A percentile compares a stretch with the other conserved stretches of the same genome.
Conservation (phyloP, 2,888 invertebrate species). For the Callinectes sapidus region DNA sequence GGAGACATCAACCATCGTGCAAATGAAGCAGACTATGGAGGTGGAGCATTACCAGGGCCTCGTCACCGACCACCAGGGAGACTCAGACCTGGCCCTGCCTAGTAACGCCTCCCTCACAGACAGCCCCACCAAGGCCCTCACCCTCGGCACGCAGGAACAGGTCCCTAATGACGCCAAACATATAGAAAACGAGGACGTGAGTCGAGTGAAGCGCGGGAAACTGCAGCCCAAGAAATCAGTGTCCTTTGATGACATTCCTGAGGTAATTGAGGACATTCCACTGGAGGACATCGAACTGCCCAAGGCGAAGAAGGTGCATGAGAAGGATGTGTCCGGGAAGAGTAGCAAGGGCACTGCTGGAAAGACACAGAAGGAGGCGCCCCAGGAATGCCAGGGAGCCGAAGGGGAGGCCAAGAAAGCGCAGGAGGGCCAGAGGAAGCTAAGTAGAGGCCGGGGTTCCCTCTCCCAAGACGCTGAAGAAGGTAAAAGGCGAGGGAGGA, state of each 20-base stretch:
- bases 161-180: background rate
- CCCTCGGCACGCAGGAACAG: background rate
- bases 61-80: constrained; percentile 40
- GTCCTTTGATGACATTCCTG: constrained; percentile 52
- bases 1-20: constrained; percentile 52
- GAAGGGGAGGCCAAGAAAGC: background rate
- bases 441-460: constrained; percentile 48
- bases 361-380: constrained; percentile 10
- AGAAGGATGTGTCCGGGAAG: background rate
- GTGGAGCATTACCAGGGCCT: constrained; percentile 54
- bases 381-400: background rate
- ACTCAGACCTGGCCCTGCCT: constrained; percentile 32
- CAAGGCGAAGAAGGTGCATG: background rate
- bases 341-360: background rate
- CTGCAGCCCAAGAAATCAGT: constrained; percentile 52
- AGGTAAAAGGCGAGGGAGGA: constrained; percentile 42
- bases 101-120: background rate
- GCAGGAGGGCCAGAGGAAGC: constrained; percentile 39
- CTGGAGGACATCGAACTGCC: constrained; percentile 18
- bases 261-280: background rate
- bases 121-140: background rate
- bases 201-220: constrained; percentile 11
- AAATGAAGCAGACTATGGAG: constrained; percentile 52
- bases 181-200: constrained; percentile 13
- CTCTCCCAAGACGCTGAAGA: constrained; percentile 35